A percentile compares a stretch with the other conserved stretches of the same genome.
Evolutionary conservation across 2,113 vertebrate genomes (phyloP).

Genomic region (Leptocoma aspasia): DNA sequence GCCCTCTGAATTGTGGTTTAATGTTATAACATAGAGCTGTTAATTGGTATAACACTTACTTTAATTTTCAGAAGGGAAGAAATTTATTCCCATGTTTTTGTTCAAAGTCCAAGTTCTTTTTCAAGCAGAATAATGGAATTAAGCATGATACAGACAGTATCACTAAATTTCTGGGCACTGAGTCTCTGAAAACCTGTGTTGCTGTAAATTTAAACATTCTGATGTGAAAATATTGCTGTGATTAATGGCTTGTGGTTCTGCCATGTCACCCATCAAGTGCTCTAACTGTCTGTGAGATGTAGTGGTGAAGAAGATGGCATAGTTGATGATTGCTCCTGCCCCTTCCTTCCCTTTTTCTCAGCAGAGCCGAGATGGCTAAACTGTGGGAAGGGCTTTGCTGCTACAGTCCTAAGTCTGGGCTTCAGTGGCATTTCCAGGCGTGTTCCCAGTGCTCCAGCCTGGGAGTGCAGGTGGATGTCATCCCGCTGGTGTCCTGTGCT

Average conservation of each 20-base stretch:
- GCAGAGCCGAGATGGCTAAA: background rate
- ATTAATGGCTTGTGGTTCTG: background rate
- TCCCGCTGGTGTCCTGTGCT: fast-evolving
- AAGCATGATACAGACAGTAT: background rate
- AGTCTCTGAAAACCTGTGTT: background rate
- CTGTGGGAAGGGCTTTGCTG: background rate
- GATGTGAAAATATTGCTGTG: background rate
- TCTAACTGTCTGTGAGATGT: background rate
- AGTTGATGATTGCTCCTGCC: background rate
- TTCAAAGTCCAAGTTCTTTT: background rate
- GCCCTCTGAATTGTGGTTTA: background rate
- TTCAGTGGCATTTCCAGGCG: background rate
- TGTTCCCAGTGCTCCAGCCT: background rate
- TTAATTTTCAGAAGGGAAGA: background rate
- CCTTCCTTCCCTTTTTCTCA: conserved; percentile 50
- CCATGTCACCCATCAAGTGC: background rate
- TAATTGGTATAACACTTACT: background rate
- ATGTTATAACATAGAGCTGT: background rate
- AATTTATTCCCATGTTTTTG: background rate
- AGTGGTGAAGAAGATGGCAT: background rate
- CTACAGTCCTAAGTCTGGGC: fast-evolving
- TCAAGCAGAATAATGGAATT: background rate
- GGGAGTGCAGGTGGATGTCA: fast-evolving
- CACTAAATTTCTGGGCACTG: background rate
- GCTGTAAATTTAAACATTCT: background rate